phyloP scores from a whole-genome alignment of 2,888 invertebrate genomes.

The Platerodrilus igneus region DNA sequence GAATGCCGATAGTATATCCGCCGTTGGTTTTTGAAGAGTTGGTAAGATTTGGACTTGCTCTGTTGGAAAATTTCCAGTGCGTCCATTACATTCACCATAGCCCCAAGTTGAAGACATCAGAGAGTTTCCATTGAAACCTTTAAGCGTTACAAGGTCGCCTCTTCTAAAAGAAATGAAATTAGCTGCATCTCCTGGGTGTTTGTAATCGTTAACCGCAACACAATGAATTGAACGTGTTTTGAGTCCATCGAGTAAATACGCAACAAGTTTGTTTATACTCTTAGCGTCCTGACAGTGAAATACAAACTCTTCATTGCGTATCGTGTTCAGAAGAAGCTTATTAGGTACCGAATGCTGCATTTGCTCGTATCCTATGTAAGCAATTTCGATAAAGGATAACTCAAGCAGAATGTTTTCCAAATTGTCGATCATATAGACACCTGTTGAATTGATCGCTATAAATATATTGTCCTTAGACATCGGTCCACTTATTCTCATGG shows the following conservation, averaged over 20 bases:
- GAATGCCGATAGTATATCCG: constrained; percentile 60
- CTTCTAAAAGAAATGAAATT: constrained; percentile 58
- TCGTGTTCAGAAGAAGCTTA: constrained; percentile 71
- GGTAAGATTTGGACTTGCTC: constrained; percentile 85
- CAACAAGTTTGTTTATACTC: constrained; percentile 77
- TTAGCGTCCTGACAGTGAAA: constrained; percentile 87
- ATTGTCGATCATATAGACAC: constrained; percentile 88
- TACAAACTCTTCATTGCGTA: constrained; percentile 83
- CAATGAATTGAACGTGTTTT: constrained; percentile 81
- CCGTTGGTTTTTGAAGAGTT: constrained; percentile 69
- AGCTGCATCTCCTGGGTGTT: constrained; percentile 53
- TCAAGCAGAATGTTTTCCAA: constrained; percentile 87
- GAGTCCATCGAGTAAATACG: constrained; percentile 74
- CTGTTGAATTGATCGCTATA: constrained; percentile 91
- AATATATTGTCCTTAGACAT: constrained; percentile 71
- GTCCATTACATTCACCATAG: constrained; percentile 64
- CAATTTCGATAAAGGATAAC: constrained; percentile 80
- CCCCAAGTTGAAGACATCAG: constrained; percentile 70
- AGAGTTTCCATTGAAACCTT: constrained; percentile 69
- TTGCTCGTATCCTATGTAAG: constrained; percentile 62
- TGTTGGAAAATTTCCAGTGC: constrained; percentile 78
- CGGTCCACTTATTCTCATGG: constrained; percentile 66
- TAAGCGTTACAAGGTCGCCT: constrained; percentile 77
- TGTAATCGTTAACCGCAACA: constrained; percentile 64
- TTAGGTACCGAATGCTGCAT: constrained; percentile 55